A percentile compares a stretch with the other conserved stretches of the same genome.
These are phyloP conservation scores for Sander vitreus DNA, from an alignment of 2,113 vertebrate genomes.

Conservation along the genomic window DNA sequence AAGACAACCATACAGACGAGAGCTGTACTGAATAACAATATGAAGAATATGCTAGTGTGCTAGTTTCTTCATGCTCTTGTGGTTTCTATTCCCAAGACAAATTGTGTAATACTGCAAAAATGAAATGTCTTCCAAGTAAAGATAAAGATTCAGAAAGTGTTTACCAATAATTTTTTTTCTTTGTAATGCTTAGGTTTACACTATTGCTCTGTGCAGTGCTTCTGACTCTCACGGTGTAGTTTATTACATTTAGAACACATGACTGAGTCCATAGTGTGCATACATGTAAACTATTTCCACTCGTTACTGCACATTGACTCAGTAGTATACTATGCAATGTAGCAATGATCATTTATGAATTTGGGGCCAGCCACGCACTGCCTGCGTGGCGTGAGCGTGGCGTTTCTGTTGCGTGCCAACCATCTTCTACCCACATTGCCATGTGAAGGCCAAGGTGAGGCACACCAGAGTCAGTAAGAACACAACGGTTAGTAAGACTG, in stretches of 20 bases:
- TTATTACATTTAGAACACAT: not conserved
- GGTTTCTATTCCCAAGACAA: conserved; percentile 35
- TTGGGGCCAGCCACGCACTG: not conserved
- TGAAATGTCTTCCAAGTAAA: not conserved
- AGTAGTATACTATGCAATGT: no score
- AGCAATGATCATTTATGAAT: not conserved
- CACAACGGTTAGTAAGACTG: no score
- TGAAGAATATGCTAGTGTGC: conserved; percentile 34
- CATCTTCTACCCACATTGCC: no score
- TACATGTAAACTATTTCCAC: not conserved
- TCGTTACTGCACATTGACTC: not conserved
- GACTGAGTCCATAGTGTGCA: not conserved
- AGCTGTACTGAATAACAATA: conserved; percentile 48
- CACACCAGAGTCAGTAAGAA: no score
- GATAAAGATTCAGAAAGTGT: not conserved
- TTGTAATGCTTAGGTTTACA: not conserved
- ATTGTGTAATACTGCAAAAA: not conserved
- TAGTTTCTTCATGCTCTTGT: conserved; percentile 22
- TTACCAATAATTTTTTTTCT: not conserved
- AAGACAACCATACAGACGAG: conserved; percentile 20
- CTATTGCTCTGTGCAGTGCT: not conserved
- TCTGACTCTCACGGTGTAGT: not conserved
- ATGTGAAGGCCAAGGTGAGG: no score
- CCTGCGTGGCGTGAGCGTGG: no score
- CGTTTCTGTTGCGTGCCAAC: no score